Evolutionary conservation across 2,888 invertebrate genomes (phyloP), one percentile per base, ranked within the genome.

Genomic region (Pyrgus malvae): DNA sequence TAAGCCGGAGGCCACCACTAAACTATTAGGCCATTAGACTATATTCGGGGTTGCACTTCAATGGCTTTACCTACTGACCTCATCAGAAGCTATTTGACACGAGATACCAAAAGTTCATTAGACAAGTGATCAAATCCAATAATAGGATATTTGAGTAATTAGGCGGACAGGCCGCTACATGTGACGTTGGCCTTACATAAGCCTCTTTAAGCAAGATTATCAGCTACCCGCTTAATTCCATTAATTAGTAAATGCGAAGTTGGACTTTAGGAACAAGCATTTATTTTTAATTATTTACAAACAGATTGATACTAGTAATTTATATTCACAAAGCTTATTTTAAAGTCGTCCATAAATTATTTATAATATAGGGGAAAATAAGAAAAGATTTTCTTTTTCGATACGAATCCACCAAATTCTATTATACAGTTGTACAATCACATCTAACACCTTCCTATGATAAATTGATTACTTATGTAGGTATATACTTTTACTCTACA

Each of bases 41-140:
- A 80, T 84, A 82, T 86, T 84, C 80, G 84, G 84, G 82, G 80
- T 76, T 74, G 85, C 89, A 89, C 80, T 89, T 89, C 69, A 63
- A 74, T 67, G 89, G 89, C 83, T 89, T 89, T 85, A 78, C 76
- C 77, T 80, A 76, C 76, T 83, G 79, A 78, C 85, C 88, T 79
- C 76, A 73, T 74, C 72, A 80, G 84, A 80, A 70, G 64, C 78
- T 73, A 72, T 79, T 84, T 83, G 81, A 83, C 83, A 80, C 72
- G 67, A 69, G 70, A 70, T 76, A 75, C 72, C 76, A 78, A 79
- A 86, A 83, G 88, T 84, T 86, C 85, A 89, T 80, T 83, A 83
- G 78, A 75, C 79, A 78, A 80, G 79, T 75, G 71, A 70, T 68
- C 72, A 79, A 81, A 86, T 83, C 80, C 72, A 61, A 63, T 86